Percentiles rank a stretch among this genome's conserved stretches.
Evolutionary conservation across 2,797 vertebrate genomes (phyloP).

Genomic region (Holocentrus rufus): DNA sequence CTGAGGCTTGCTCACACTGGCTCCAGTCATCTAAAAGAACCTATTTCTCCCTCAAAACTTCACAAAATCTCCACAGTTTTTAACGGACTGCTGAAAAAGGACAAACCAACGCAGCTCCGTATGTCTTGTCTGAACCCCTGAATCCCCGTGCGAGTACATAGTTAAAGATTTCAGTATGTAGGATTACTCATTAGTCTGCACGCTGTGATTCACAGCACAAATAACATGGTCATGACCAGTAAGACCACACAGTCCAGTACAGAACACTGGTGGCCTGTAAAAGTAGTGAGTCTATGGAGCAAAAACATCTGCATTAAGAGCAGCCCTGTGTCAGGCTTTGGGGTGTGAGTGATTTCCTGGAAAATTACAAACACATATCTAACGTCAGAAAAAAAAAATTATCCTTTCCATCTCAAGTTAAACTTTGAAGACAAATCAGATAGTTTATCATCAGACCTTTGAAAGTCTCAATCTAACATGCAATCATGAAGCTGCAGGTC

Average conservation of each 20-base stretch:
- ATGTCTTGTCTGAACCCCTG: constrained; percentile 54
- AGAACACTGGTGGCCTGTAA: constrained; percentile 34
- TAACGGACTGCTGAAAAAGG: constrained; percentile 38
- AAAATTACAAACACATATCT: neutral
- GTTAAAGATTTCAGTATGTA: constrained; percentile 66
- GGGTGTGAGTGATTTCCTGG: constrained; percentile 2
- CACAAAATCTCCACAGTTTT: constrained; percentile 27
- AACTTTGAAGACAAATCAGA: neutral
- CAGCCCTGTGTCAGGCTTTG: neutral
- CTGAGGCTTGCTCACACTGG: constrained; percentile 30
- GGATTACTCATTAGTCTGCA: constrained; percentile 68
- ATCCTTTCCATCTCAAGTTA: neutral
- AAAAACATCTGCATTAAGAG: constrained; percentile 30
- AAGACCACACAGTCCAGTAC: constrained; percentile 38
- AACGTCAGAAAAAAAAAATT: neutral
- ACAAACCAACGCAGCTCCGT: constrained; percentile 42
- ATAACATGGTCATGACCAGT: constrained; percentile 58
- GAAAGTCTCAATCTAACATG: neutral
- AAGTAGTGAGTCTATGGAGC: constrained; percentile 8
- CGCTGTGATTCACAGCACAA: constrained; percentile 59
- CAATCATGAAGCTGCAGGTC: constrained; percentile 12
- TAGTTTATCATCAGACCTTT: neutral
- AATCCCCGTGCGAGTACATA: constrained; percentile 56
- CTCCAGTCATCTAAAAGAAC: constrained; percentile 47
- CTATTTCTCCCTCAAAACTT: constrained; percentile 35